Evolutionary conservation across 2,113 vertebrate genomes (phyloP).

Genomic region (Tenrec ecaudatus): DNA sequence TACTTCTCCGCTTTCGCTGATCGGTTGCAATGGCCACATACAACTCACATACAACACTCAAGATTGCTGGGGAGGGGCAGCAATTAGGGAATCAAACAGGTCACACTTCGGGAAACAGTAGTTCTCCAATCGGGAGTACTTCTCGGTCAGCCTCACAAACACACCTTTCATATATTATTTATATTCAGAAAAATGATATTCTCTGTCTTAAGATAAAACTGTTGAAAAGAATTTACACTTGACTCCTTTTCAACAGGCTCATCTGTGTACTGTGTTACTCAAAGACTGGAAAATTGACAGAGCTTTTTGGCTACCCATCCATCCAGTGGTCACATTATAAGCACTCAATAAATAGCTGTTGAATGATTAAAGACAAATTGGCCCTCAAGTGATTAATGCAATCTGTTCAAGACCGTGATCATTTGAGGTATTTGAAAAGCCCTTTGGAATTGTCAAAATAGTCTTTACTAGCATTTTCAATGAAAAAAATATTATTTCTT

Average conservation of each 20-base stretch:
- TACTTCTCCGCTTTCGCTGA: too few species aligned
- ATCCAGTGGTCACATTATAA: background rate
- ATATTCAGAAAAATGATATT: background rate
- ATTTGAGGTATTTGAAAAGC: constrained; percentile 11
- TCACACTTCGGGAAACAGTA: too few species aligned
- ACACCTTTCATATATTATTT: background rate
- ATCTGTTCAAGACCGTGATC: constrained; percentile 19
- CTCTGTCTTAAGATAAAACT: constrained; percentile 15
- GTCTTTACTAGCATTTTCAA: background rate
- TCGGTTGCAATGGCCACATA: too few species aligned
- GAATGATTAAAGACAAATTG: constrained; percentile 33
- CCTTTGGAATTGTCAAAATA: constrained; percentile 38
- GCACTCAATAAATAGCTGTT: background rate
- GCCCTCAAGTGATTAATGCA: background rate
- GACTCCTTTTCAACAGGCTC: background rate
- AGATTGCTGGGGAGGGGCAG: too few species aligned
- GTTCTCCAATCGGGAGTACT: too few species aligned
- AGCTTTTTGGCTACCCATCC: constrained; percentile 23
- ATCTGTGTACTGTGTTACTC: background rate
- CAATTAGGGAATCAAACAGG: too few species aligned
- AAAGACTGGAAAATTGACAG: constrained; percentile 41
- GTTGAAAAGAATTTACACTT: constrained; percentile 10
- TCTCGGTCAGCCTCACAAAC: too few species aligned
- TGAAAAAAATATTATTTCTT: background rate
- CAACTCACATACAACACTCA: too few species aligned